phyloP scores from a whole-genome alignment of 2,113 vertebrate genomes.

The Chaetorhynchus papuensis region DNA sequence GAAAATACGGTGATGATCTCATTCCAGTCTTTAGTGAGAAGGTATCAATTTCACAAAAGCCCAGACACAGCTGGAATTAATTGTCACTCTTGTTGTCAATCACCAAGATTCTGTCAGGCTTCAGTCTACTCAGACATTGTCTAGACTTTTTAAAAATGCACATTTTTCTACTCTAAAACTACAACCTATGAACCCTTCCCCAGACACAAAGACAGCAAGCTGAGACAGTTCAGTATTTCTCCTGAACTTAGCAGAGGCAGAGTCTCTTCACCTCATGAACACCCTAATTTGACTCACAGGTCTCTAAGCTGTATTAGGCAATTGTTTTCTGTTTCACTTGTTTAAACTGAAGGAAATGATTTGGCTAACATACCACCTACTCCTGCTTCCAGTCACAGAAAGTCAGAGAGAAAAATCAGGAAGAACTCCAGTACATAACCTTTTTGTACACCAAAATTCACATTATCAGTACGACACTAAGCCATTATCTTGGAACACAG shows the following conservation, averaged over 20 bases:
- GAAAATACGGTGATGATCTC: not conserved
- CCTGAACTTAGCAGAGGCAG: not conserved
- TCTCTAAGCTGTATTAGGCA: not conserved
- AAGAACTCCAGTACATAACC: not conserved
- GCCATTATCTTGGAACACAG: not conserved
- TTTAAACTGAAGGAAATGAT: not conserved
- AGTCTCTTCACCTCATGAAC: not conserved
- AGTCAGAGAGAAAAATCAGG: not conserved
- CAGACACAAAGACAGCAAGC: not conserved
- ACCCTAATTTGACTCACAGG: not conserved
- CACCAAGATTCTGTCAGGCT: not conserved
- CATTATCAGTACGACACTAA: not conserved
- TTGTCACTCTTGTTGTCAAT: not conserved
- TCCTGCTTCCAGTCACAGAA: not conserved
- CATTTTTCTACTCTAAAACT: not conserved
- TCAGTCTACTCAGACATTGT: not conserved
- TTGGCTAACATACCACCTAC: not conserved
- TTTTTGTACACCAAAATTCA: not conserved
- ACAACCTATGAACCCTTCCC: not conserved
- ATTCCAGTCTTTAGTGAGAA: not conserved
- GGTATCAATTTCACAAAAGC: not conserved
- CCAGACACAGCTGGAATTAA: not conserved
- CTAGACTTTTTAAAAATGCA: not conserved
- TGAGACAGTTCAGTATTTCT: not conserved
- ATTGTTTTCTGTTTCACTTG: not conserved